Conservation (phyloP, 2,888 invertebrate genomes). For the Drosophila longiperda region DNA sequence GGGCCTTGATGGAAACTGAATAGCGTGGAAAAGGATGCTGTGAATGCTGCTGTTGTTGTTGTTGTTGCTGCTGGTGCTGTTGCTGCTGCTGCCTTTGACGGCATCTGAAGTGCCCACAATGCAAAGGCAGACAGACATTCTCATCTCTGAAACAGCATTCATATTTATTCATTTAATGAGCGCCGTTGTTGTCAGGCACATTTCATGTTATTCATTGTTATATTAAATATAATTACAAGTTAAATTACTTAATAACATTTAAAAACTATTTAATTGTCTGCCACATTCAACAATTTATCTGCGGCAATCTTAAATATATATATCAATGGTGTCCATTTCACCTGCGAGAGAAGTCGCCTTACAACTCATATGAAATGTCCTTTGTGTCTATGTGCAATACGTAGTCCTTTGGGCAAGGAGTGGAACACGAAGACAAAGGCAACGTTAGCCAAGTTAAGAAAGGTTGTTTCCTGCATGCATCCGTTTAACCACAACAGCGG, state of each 20-base stretch:
- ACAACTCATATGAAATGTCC: background rate
- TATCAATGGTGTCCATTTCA: background rate
- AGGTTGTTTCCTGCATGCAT: background rate
- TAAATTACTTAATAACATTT: background rate
- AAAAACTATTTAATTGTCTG: background rate
- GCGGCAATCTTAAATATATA: background rate
- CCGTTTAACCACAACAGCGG: conserved; percentile 11
- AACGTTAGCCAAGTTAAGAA: background rate
- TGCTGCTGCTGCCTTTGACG: conserved; percentile 48
- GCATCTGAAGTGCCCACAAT: conserved; percentile 62
- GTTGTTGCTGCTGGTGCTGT: conserved; percentile 12
- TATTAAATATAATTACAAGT: background rate
- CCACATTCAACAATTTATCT: background rate
- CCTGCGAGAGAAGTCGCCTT: background rate
- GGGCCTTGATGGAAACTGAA: background rate
- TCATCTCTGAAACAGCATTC: conserved; percentile 6
- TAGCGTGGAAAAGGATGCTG: background rate
- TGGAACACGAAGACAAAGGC: background rate
- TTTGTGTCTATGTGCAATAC: background rate
- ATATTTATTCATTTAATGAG: conserved; percentile 35
- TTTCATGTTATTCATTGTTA: background rate
- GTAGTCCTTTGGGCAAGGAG: background rate
- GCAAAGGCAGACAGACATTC: conserved; percentile 6
- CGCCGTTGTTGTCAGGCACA: conserved; percentile 10
- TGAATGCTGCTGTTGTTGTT: conserved; percentile 20